Conservation (phyloP, 2,888 invertebrate genomes). For the Pantelozetes paolii region DNA sequence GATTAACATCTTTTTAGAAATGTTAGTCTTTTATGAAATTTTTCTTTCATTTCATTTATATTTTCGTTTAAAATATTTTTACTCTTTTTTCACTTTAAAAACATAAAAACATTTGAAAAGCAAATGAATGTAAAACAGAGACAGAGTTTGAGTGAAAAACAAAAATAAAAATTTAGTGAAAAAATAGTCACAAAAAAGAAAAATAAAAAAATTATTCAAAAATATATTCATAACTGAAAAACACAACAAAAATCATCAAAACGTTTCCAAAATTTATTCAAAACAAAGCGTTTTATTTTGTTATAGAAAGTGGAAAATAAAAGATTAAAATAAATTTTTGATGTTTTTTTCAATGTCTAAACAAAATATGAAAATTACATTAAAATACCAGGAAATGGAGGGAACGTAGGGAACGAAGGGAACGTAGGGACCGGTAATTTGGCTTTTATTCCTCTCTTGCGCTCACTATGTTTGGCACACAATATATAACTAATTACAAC, state of each 20-base stretch:
- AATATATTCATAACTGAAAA: constrained; percentile 26
- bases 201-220: not conserved
- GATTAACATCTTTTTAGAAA: constrained; percentile 32
- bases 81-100: not conserved
- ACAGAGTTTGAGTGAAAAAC: not conserved
- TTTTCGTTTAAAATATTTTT: not conserved
- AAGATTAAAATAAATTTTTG: not conserved
- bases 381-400: constrained; percentile 33
- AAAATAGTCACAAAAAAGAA: not conserved
- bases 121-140: not conserved
- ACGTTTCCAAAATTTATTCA: constrained; percentile 8
- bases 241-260: not conserved
- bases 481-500: constrained; percentile 36
- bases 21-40: constrained; percentile 29
- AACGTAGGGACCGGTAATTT: constrained; percentile 33
- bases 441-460: constrained; percentile 1
- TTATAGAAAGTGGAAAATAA: not conserved
- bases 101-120: not conserved
- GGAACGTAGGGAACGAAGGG: too few relatives aligned
- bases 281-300: constrained; percentile 11
- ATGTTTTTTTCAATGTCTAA: constrained; percentile 13
- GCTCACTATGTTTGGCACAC: not conserved
- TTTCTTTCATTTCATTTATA: constrained; percentile 12
- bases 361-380: constrained; percentile 24
- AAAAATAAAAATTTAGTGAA: constrained; percentile 14